Base-by-base conservation (phyloP, 2,113 vertebrate species). In the Pomatostomus ruficeps region DNA sequence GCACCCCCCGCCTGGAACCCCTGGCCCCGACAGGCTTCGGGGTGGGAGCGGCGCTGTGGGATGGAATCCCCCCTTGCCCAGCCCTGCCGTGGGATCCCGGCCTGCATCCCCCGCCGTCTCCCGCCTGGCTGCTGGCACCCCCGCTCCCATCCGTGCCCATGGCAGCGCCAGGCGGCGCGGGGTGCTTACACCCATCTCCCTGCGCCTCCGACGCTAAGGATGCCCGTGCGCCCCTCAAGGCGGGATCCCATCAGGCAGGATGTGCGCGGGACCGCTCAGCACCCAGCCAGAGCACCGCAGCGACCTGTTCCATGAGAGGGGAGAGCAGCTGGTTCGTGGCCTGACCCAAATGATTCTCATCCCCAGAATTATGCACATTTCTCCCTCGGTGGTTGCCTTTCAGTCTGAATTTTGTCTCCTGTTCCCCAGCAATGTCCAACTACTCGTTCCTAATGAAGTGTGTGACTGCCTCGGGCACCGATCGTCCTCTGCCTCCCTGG, bases 261-360 rank as follows among this genome's bases (percentile, higher is more conserved):
- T 23, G 33, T 22, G 49, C 12, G 1, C 24, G 35, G 36, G 8
- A 65, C 10, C 15, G 0, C 75, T 58, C 25, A 2, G 21, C 57
- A 65, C n/a, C 61, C 10, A 11, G 10, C 38, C 55, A 10, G 38
- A 62, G 33, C 40, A 2, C 6, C n/a, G 7, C 43, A 65, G 48
- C 3, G 10, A 43, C n/a, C 52, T 75, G 36, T 48, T 16, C 51
- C 7, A 4, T 4, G 61, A 61, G 19, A 11, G 17, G 43, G 22
- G 42, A 59, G 10, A 87, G 70, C 52, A 6, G 28, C 31, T 72
- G 25, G 25, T 6, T 20, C 8, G 2, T 25, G 49, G 36, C 82
- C 62, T 83, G 88, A 89, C 81, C 57, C 85, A 72, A 72, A 73
- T 65, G 20, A 61, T 31, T 55, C 21, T 85, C 54, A 68, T 29